Percentiles rank a stretch among this genome's conserved stretches.
Conservation (phyloP, 2,797 vertebrate genomes). For the Coreius guichenoti region DNA sequence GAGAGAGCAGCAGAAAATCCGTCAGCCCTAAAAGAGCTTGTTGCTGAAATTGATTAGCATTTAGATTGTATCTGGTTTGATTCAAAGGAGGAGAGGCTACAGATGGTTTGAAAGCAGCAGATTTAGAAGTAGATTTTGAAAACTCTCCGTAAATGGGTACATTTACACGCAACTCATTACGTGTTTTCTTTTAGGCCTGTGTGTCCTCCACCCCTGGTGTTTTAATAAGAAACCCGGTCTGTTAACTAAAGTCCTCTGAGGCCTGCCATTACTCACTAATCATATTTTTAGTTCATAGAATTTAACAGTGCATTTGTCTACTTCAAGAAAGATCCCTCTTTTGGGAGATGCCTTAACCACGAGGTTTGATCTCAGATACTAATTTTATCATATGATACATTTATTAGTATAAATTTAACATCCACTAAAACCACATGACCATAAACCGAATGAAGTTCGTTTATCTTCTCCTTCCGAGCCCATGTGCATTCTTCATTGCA, state of each 20-base stretch:
- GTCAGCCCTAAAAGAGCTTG: constrained; percentile 50
- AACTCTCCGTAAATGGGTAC: constrained; percentile 54
- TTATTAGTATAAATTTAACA: constrained; percentile 45
- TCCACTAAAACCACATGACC: constrained; percentile 28
- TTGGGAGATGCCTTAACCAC: constrained; percentile 11
- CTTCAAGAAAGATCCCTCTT: constrained; percentile 9
- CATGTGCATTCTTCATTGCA: constrained; percentile 52
- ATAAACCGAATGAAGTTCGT: constrained; percentile 37
- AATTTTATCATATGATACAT: constrained; percentile 35
- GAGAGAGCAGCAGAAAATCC: constrained; percentile 46
- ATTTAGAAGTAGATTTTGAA: constrained; percentile 54
- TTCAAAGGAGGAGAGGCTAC: constrained; percentile 49
- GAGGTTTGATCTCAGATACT: constrained; percentile 32
- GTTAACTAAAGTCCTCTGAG: constrained; percentile 23
- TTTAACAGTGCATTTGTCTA: constrained; percentile 33
- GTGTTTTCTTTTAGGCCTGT: constrained; percentile 4
- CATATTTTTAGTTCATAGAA: constrained; percentile 22
- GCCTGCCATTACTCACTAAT: constrained; percentile 26
- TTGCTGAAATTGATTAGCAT: constrained; percentile 66
- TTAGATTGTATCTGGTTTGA: constrained; percentile 65
- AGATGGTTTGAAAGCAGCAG: constrained; percentile 48
- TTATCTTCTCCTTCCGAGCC: constrained; percentile 21
- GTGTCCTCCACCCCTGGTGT: not conserved
- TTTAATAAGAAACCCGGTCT: not conserved
- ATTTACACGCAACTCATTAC: constrained; percentile 42